Percentiles rank a stretch among this genome's conserved stretches.
Evolutionary conservation across 2,888 invertebrate genomes (phyloP).

Genomic region (Oligia fasciuncula): DNA sequence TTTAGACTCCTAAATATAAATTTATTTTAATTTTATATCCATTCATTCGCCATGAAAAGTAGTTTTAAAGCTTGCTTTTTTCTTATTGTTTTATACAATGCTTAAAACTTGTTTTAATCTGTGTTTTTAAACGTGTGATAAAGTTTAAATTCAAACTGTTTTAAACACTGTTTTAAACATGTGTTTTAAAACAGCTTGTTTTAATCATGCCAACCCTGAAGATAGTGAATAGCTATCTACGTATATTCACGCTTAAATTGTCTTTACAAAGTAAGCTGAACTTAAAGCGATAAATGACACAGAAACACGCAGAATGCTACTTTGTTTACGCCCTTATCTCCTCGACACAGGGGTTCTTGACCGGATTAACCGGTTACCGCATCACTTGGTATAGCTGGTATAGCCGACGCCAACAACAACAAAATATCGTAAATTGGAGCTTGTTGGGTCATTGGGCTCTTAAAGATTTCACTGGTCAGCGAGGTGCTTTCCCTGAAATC

Average conservation of each 20-base stretch:
- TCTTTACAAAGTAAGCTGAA: slow-evolving; percentile 17
- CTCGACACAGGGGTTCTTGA: slow-evolving; percentile 7
- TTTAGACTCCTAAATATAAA: too few species aligned
- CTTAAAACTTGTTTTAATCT: too few species aligned
- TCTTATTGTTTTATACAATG: too few species aligned
- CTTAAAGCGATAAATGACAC: slow-evolving; percentile 23
- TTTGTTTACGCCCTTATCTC: slow-evolving; percentile 25
- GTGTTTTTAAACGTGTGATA: too few species aligned
- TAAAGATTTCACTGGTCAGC: neutral
- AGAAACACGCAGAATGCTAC: slow-evolving; percentile 23
- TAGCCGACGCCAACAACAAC: neutral
- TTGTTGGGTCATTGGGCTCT: too few species aligned
- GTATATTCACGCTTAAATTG: slow-evolving; percentile 16
- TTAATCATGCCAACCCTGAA: too few species aligned
- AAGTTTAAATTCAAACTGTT: too few species aligned
- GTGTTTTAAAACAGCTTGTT: too few species aligned
- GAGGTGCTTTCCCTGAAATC: neutral
- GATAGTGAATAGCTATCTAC: neutral
- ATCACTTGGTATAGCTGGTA: neutral
- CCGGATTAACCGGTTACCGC: neutral
- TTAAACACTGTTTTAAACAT: too few species aligned
- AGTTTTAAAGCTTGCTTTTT: too few species aligned
- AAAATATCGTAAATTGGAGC: neutral
- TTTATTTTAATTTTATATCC: too few species aligned
- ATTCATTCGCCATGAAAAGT: too few species aligned